Base-by-base conservation (phyloP, 2,797 vertebrate species). In the Xiphophorus birchmanni region DNA sequence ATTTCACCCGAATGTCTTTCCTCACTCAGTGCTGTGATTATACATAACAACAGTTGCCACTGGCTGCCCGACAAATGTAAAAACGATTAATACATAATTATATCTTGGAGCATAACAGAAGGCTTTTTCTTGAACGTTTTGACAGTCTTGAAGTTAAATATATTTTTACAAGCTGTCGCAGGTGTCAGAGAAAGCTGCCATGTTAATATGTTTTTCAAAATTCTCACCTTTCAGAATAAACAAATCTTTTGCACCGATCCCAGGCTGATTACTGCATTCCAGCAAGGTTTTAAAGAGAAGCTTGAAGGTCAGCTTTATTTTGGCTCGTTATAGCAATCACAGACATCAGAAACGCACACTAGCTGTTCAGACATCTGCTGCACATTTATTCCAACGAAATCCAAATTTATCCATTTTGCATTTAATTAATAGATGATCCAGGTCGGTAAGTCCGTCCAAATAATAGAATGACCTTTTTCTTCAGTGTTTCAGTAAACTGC, bases 321-420 rank as follows among this genome's bases (percentile, higher is more conserved):
- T 72, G 26, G 42, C 69, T 45, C 26, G 4, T 72, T 72, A 72
- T 9, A 45, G 13, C 6, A 72, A 45, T 72, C 69, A 18, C 44
- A 72, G 26, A 72, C 44, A 56, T 75, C 37, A 75, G 50, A 75
- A 56, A 56, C 15, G 13, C 44, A 17, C 23, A 18, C 32, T 18
- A 75, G 56, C 50, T 45, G 74, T 76, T 76, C 45, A 35, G 26
- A 44, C 54, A 45, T 60, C 74, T 76, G 74, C 74, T 45, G 9
- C 74, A 76, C 40, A 60, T 58, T 60, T 23, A 44, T 63, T 44
- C n/a, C 42, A 21, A 56, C 21, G 2, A 40, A 60, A 76, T 63
- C n/a, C 58, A 45, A 47, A 63, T 35, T 17, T 76, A 58, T 60
- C 58, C 29, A 50, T 73, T 80, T 79, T 48, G 40, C 29, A 42